These are phyloP conservation scores for Esperia sulphurella DNA, from an alignment of 2,888 invertebrate species.

Conservation along the genomic window DNA sequence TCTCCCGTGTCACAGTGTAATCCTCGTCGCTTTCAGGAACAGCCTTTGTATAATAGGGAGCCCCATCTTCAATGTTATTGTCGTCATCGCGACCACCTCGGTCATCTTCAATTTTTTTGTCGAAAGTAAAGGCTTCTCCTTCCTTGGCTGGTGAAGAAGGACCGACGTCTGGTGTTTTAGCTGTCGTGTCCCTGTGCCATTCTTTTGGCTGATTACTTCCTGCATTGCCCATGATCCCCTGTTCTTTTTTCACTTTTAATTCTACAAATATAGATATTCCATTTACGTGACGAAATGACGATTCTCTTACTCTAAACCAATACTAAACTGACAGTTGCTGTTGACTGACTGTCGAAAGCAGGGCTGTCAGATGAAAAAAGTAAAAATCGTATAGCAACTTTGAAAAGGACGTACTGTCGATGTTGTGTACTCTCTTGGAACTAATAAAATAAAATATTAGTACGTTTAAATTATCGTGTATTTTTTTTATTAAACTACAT, in stretches of 20 bases:
- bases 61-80: constrained; percentile 83
- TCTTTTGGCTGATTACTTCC: constrained; percentile 87
- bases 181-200: constrained; percentile 83
- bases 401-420: no score
- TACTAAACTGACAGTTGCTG: no score
- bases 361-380: no score
- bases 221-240: constrained; percentile 87
- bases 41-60: constrained; percentile 86
- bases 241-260: not conserved
- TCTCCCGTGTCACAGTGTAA: constrained; percentile 73
- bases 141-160: constrained; percentile 77
- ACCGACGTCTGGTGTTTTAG: constrained; percentile 55
- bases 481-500: no score
- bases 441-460: no score
- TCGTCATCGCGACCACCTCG: constrained; percentile 80
- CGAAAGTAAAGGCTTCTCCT: constrained; percentile 92
- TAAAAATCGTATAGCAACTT: no score
- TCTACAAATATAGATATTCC: not conserved
- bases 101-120: constrained; percentile 87
- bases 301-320: no score
- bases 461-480: no score
- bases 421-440: no score
- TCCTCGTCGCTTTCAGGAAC: constrained; percentile 69
- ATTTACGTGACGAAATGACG: no score
- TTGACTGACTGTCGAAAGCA: no score